Base-by-base conservation (phyloP, 53 echinoderm and acorn worm species). In the Actinopyga echinites region DNA sequence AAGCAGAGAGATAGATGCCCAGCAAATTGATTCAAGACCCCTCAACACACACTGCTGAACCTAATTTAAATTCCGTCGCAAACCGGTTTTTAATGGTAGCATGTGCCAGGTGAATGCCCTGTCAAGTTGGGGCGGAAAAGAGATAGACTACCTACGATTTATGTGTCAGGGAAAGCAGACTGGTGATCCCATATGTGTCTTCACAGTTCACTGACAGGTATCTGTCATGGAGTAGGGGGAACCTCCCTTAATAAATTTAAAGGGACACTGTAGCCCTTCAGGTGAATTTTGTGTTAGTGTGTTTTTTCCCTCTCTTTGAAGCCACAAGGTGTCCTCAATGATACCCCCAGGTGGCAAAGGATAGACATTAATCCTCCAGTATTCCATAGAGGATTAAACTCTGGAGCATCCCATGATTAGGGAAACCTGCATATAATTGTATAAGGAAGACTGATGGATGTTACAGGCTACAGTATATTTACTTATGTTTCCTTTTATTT, bases 31-130 rank as follows among this genome's bases (percentile, higher is more conserved):
- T 71, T 71, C 71, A 71, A 71, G 38, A 71, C 37, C 28, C 44
- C 23, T 71, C 71, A 43, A 42, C 71, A 71, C 71, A 52, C 24
- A 56, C 63, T 31, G 54, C 78, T 78, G 57, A 54, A 78, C 55
- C 78, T 78, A 56, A 78, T 78, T 78, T 78, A 78, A 78, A 78
- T 56, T 78, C 78, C 78, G 32, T 52, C 55, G n/a, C 78, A 71
- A 71, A 44, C 71, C 71, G 71, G 29, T 30, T 30, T 65, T 43
- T 71, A 44, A 23, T 71, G 44, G 38, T 43, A 43, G 42, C 42
- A 71, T 71, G 31, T 63, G 34, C 71, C 43, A 71, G 71, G 71
- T 71, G 71, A 71, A 71, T 71, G 71, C 15, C 71, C 71, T 71
- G 71, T 5, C 25, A 26, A 44, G 23, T 44, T 40, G 38, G 24